Percentiles rank a stretch among this genome's conserved stretches.
Evolutionary conservation across 1,140 invertebrate species (phyloP).

Genomic region (Drosophila sp.): DNA sequence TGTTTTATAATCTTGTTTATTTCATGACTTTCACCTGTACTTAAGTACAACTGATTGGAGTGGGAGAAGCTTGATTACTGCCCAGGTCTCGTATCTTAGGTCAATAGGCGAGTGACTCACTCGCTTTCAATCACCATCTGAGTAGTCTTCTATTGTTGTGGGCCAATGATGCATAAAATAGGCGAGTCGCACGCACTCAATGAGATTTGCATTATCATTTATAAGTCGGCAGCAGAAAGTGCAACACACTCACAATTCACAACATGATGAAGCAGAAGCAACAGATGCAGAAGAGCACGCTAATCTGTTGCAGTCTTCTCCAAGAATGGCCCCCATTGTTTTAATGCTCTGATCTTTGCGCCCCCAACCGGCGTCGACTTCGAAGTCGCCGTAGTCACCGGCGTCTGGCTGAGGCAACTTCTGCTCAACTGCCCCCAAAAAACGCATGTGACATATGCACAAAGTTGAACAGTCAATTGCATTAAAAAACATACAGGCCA

Average conservation of each 20-base stretch:
- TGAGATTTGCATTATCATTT: slow-evolving; percentile 66
- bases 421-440: slow-evolving; percentile 19
- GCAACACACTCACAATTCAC: not conserved
- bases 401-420: slow-evolving; percentile 12
- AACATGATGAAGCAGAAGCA: not conserved
- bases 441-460: slow-evolving; percentile 41
- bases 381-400: not conserved
- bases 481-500: slow-evolving; percentile 44
- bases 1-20: too few species aligned
- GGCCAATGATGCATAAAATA: slow-evolving; percentile 59
- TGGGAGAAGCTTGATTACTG: not conserved
- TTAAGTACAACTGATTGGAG: not conserved
- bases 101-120: slow-evolving; percentile 60
- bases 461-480: slow-evolving; percentile 71
- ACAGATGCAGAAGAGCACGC: not conserved
- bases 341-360: slow-evolving; percentile 30
- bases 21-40: slow-evolving; percentile 1
- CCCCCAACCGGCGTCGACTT: not conserved
- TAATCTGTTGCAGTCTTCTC: slow-evolving; percentile 52
- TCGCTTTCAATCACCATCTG: slow-evolving; percentile 30
- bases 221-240: slow-evolving; percentile 4
- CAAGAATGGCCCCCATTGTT: slow-evolving; percentile 75
- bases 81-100: slow-evolving; percentile 35
- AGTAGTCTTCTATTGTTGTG: slow-evolving; percentile 61
- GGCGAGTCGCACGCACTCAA: slow-evolving; percentile 45